Base-by-base conservation (phyloP, 2,797 vertebrate genomes). In the Mormyrops attenuatus region DNA sequence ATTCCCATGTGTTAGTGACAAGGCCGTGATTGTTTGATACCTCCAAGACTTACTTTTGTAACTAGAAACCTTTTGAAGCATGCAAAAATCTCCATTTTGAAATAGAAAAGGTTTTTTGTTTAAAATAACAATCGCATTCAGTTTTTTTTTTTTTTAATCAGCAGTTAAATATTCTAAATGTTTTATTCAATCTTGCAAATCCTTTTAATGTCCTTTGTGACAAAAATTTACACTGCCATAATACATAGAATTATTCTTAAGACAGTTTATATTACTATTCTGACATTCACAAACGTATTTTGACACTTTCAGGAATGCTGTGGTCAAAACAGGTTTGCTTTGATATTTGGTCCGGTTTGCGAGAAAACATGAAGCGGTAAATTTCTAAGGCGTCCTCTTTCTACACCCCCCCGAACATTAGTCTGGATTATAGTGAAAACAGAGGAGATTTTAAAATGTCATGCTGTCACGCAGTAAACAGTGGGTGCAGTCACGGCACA, bases 281-380 rank as follows among this genome's bases (percentile, higher is more conserved):
- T 85, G 91, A 91, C 87, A 90, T 91, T 85, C 92, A 91, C 91
- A 20, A 91, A 91, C 88, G 87, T 90, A 8, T 66, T 92, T 60
- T 92, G 89, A 90, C 89, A 52, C 93, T 93, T 94, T 94, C 93
- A 94, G 92, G 91, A 93, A 91, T 89, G 90, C 88, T 57, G 91
- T 63, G 52, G 66, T 87, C 57, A 89, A 87, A 89, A 88, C 90
- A 89, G 92, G 91, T 92, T 92, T 91, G 47, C 91, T 93, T 91
- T 41, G 89, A 92, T 89, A 90, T 93, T 96, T 96, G 95, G 95
- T 96, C 95, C 95, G 92, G 93, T 93, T 91, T 93, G 93, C 87
- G 91, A 92, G 89, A 93, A 94, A 94, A 91, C 93, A 92, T 92
- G n/a, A 94, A 90, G 93, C 41, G 26, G 30, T 89, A 44, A 53